Percentiles rank a stretch among this genome's conserved stretches.
Evolutionary conservation across 2,888 invertebrate genomes (phyloP).

Genomic region (Sesamia inferens): DNA sequence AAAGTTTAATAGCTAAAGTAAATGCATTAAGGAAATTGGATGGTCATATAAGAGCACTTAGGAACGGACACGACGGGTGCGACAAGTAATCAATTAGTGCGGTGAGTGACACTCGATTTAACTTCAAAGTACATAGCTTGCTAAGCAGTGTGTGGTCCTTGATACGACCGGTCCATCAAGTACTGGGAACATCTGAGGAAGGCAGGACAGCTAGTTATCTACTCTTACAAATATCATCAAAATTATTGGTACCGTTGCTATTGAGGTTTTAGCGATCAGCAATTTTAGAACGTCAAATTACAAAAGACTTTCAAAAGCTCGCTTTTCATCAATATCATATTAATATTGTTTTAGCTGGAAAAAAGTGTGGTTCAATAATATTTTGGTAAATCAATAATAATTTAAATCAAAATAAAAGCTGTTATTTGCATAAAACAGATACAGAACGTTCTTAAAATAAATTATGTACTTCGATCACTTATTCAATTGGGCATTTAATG

Average conservation of each 20-base stretch:
- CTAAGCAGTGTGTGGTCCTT: slow-evolving; percentile 42
- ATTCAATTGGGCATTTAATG: no score
- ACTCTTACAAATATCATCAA: neutral
- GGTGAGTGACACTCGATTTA: slow-evolving; percentile 37
- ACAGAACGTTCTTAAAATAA: no score
- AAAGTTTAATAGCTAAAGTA: slow-evolving; percentile 11
- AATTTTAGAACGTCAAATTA: neutral
- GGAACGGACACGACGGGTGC: slow-evolving; percentile 26
- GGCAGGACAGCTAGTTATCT: slow-evolving; percentile 10
- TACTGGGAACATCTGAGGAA: neutral
- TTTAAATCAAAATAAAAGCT: no score
- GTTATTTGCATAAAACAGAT: no score
- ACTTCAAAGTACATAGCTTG: slow-evolving; percentile 25
- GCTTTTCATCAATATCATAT: neutral
- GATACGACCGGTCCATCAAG: slow-evolving; percentile 25
- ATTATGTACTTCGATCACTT: no score
- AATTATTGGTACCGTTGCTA: neutral
- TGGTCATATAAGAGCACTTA: slow-evolving; percentile 26
- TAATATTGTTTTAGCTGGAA: no score
- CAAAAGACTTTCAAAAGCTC: neutral
- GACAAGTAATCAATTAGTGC: slow-evolving; percentile 46
- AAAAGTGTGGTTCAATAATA: neutral
- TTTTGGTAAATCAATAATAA: neutral
- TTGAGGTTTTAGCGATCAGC: no score
- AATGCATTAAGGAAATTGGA: slow-evolving; percentile 45